Conservation (phyloP, 1,140 invertebrate species). For the Melitaea cinxia region DNA sequence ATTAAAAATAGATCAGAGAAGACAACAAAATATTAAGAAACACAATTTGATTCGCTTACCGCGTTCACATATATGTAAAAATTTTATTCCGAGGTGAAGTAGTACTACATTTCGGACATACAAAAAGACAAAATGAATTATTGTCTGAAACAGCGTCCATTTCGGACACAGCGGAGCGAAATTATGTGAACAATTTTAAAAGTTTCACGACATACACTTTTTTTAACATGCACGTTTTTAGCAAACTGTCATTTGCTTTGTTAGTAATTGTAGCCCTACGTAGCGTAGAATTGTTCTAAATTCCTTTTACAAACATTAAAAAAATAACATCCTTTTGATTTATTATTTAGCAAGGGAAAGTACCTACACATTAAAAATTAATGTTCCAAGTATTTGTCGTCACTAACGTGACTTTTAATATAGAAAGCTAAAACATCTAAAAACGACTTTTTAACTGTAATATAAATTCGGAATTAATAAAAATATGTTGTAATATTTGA, state of each 20-base stretch:
- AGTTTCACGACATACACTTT: constrained; percentile 36
- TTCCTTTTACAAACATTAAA: constrained; percentile 25
- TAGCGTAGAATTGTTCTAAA: constrained; percentile 12
- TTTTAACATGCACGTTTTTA: constrained; percentile 22
- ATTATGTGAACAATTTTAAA: constrained; percentile 23
- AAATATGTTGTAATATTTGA: too few species aligned
- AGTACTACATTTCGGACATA: not conserved
- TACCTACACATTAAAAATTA: too few species aligned
- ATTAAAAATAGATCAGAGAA: too few species aligned
- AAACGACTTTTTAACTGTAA: too few species aligned
- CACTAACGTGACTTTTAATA: too few species aligned
- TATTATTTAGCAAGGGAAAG: constrained; percentile 1
- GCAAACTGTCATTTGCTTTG: constrained; percentile 44
- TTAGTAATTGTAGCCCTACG: constrained; percentile 38
- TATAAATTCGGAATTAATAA: too few species aligned
- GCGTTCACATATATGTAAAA: not conserved
- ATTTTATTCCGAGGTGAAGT: constrained; percentile 9
- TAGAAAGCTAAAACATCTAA: too few species aligned
- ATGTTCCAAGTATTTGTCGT: too few species aligned
- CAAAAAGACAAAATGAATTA: constrained; percentile 8
- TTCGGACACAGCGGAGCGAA: constrained; percentile 8
- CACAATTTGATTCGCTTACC: too few species aligned
- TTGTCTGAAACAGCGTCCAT: constrained; percentile 4
- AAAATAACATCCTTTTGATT: constrained; percentile 13
- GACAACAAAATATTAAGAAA: too few species aligned